Evolutionary conservation across 2,113 vertebrate species (phyloP), one percentile per base, ranked within the genome.

Genomic region (Astatoreochromis straeleni): DNA sequence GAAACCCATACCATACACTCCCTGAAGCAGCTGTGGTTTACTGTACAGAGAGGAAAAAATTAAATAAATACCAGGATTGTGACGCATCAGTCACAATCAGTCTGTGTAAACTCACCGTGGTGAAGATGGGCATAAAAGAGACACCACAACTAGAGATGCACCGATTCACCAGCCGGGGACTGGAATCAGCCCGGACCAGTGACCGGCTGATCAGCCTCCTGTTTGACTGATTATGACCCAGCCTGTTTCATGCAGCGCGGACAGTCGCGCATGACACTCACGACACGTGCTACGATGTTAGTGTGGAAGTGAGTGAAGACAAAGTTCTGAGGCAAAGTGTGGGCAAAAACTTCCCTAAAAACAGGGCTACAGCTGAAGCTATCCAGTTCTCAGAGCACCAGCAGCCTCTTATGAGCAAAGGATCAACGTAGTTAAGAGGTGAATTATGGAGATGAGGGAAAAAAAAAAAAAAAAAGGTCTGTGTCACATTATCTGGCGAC

Each of bases 1-100:
- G 93, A 99, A 99, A 45, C 98, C 98, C 98, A 99, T 97, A 78
- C 97, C 97, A 19, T 99, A 99, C 8, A 99, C 98, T 14, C 98
- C 98, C 90, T 99, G 96, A 60, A 99, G 95, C 35, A 99, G 96
- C 92, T 97, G 98, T 24, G 98, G 97, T 93, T 99, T 99, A 88
- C 98, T 99, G 86, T 57, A 89, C 17, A 80, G 24, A 85, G 2
- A 6, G 70, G 17, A 1, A 63, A 70, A 70, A 85, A 38, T 75
- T 1, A 17, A 14, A 3, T 13, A 49, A 29, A 82, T 47, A 4
- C 45, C 9, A 80, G 1, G 10, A 38, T 38, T 68, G 63, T n/a
- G 29, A 60, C n/a, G 2, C 24, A 60, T 4, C 21, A 68, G 63
- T 24, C 35, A 68, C 21, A 17, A 13, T 55, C 8, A 40, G 16